These are phyloP conservation scores for Tamias sibiricus DNA, from an alignment of 2,113 vertebrate genomes.

Conservation along the genomic window DNA sequence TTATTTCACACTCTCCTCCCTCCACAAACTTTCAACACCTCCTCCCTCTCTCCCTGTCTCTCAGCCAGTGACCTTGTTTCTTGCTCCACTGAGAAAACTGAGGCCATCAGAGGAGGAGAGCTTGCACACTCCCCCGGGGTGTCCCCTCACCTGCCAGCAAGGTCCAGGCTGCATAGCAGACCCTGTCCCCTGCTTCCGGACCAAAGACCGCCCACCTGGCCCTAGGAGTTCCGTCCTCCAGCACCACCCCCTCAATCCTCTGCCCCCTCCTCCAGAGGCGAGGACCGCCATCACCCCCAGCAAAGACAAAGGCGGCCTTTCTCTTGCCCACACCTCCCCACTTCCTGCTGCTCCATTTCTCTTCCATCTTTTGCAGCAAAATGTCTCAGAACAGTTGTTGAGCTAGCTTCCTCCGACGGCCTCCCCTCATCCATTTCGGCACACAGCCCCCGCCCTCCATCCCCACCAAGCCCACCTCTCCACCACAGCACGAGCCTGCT, in stretches of 20 bases:
- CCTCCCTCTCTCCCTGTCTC: background rate
- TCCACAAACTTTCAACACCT: constrained; percentile 71
- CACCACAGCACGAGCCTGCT: background rate
- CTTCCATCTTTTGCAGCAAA: background rate
- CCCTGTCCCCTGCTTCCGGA: background rate
- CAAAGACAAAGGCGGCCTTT: background rate
- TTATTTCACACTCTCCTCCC: constrained; percentile 72
- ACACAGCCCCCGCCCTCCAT: rapidly evolving
- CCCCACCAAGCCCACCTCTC: too few species aligned
- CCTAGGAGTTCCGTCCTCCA: rapidly evolving
- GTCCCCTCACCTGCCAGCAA: rapidly evolving
- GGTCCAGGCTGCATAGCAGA: too few species aligned
- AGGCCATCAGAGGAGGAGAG: background rate
- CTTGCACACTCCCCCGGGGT: background rate
- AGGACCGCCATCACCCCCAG: background rate
- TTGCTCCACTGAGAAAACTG: background rate
- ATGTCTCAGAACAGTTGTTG: background rate
- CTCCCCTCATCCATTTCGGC: background rate
- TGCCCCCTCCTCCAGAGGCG: too few species aligned
- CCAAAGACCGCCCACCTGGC: rapidly evolving
- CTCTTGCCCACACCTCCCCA: background rate
- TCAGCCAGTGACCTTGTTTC: constrained; percentile 43
- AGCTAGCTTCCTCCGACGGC: rapidly evolving
- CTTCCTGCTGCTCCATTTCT: background rate
- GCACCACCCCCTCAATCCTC: background rate